phyloP scores from a whole-genome alignment of 2,797 vertebrate species.

The Squalus acanthias region DNA sequence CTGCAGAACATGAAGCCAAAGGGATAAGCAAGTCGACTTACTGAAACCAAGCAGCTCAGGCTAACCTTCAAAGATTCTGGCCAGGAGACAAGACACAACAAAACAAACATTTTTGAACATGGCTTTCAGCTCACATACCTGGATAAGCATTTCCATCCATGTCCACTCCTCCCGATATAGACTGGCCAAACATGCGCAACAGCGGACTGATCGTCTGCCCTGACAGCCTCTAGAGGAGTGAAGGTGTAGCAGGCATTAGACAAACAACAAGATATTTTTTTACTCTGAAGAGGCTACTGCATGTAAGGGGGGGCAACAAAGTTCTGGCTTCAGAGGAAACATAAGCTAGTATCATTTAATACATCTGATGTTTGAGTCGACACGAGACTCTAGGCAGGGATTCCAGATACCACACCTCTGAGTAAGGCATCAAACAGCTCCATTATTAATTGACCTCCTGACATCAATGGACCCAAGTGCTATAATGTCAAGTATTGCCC shows the following conservation, averaged over 20 bases:
- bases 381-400: background rate
- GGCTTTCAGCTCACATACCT: conserved; percentile 60
- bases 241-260: background rate
- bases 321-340: background rate
- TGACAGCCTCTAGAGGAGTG: conserved; percentile 72
- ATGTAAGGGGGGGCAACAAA: background rate
- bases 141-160: conserved; percentile 94
- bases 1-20: background rate
- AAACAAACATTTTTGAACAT: background rate
- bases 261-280: background rate
- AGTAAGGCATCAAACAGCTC: background rate
- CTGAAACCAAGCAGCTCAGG: background rate
- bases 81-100: background rate
- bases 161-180: conserved; percentile 88
- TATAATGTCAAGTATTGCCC: background rate
- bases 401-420: background rate
- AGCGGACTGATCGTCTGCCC: conserved; percentile 71
- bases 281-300: background rate
- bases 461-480: background rate
- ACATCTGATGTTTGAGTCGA: background rate
- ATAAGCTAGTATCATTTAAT: background rate
- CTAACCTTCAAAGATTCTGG: background rate
- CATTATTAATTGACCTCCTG: background rate
- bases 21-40: background rate
- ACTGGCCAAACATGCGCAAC: conserved; percentile 94